Conservation (phyloP, 2,797 vertebrate genomes). For the Epinephelus malabaricus region DNA sequence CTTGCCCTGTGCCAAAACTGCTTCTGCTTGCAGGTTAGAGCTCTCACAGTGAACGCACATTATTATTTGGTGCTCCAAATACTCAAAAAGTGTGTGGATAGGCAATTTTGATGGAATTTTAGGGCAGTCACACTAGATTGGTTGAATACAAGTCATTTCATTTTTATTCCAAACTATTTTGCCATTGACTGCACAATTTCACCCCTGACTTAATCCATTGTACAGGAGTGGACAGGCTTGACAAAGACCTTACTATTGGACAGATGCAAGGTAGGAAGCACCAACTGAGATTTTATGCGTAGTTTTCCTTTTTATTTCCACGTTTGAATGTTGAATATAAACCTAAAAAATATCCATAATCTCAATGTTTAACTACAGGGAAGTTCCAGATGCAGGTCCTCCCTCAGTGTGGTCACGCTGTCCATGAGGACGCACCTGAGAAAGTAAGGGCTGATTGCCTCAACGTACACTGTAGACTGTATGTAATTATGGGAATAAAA, state of each 20-base stretch:
- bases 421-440: constrained; percentile 97
- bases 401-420: constrained; percentile 97
- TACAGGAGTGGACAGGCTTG: constrained; percentile 96
- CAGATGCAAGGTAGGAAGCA: constrained; percentile 95
- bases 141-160: constrained; percentile 19
- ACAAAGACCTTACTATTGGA: constrained; percentile 99
- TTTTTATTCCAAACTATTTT: constrained; percentile 28
- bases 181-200: constrained; percentile 38
- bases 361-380: constrained; percentile 81
- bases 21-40: constrained; percentile 94
- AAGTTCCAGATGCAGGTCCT: constrained; percentile 99
- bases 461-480: background rate
- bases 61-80: background rate
- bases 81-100: background rate
- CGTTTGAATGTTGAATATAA: background rate
- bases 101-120: constrained; percentile 4
- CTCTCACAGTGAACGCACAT: background rate
- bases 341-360: background rate
- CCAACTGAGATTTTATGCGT: background rate
- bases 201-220: constrained; percentile 41
- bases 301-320: background rate
- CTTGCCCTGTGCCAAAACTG: constrained; percentile 94
- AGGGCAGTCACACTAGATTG: background rate
- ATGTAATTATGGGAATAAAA: no score
- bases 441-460: constrained; percentile 86